Percentiles rank a stretch among this genome's conserved stretches.
Conservation (phyloP, 2,888 invertebrate genomes). For the Pherbina coryleti region DNA sequence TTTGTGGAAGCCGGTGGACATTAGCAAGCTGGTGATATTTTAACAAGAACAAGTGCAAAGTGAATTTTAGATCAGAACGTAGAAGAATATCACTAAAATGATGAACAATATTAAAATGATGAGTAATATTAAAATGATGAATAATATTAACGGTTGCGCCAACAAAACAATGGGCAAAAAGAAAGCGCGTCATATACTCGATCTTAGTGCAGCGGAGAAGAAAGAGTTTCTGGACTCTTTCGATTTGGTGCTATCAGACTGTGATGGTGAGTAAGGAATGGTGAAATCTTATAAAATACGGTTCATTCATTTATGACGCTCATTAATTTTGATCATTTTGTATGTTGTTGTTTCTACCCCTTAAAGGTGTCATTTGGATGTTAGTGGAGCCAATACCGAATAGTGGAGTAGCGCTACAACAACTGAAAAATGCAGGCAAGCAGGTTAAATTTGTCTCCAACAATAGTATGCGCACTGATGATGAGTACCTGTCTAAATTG, state of each 20-base stretch:
- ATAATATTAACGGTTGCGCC: background rate
- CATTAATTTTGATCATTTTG: background rate
- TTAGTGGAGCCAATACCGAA: slow-evolving; percentile 60
- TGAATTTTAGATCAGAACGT: too few relatives aligned
- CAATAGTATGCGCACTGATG: slow-evolving; percentile 58
- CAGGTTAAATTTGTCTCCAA: slow-evolving; percentile 64
- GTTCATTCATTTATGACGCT: background rate
- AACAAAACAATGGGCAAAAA: background rate
- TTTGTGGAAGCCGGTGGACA: background rate
- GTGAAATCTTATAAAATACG: background rate
- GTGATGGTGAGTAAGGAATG: slow-evolving; percentile 70
- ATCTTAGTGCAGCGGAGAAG: slow-evolving; percentile 52
- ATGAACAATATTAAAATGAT: background rate
- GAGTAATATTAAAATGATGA: too few relatives aligned
- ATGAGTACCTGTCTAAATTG: slow-evolving; percentile 56
- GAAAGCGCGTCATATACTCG: slow-evolving; percentile 42
- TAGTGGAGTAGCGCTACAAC: slow-evolving; percentile 59
- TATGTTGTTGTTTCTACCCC: background rate
- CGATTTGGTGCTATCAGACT: slow-evolving; percentile 73
- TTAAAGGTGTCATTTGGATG: slow-evolving; percentile 69
- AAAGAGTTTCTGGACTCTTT: slow-evolving; percentile 68
- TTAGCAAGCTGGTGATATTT: background rate
- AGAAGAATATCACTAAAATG: background rate
- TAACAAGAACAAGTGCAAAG: background rate
- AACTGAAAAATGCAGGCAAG: slow-evolving; percentile 66